A percentile compares a stretch with the other conserved stretches of the same genome.
phyloP scores from a whole-genome alignment of 2,888 invertebrate species.

The Coecobrya sp. region DNA sequence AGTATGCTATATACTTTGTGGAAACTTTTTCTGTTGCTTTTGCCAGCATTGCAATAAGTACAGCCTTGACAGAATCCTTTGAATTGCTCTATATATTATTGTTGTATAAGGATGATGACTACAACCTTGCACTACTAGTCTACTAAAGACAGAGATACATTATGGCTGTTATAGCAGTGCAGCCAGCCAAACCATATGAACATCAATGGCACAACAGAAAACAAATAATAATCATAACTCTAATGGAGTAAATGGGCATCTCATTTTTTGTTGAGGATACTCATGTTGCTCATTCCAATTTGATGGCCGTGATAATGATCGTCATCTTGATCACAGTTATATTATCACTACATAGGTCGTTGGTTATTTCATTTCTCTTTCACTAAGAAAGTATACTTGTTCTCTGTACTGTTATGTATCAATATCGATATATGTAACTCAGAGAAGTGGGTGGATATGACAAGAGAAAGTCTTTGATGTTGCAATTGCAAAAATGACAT shows the following conservation, averaged over 20 bases:
- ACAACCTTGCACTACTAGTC: slow-evolving; percentile 20
- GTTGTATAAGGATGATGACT: not conserved
- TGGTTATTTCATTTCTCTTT: slow-evolving; percentile 46
- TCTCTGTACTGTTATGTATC: not conserved
- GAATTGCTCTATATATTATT: slow-evolving; percentile 17
- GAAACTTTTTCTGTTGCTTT: no score
- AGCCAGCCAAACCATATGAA: not conserved
- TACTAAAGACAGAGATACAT: not conserved
- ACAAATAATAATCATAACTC: slow-evolving; percentile 13
- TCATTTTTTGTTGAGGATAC: not conserved
- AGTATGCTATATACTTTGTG: not conserved
- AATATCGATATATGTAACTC: not conserved
- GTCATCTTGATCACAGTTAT: not conserved
- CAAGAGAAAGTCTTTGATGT: not conserved
- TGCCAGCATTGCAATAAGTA: no score
- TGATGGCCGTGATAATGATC: not conserved
- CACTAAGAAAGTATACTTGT: not conserved
- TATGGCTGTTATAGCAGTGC: not conserved
- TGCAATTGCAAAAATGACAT: slow-evolving; percentile 37
- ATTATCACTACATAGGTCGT: not conserved
- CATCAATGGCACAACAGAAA: not conserved
- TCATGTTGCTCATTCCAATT: not conserved
- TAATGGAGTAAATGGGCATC: slow-evolving; percentile 10
- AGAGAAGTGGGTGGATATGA: not conserved
- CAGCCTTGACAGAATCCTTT: not conserved